These are phyloP conservation scores for Monomorium pharaonis DNA, from an alignment of 1,140 invertebrate species.

Conservation along the genomic window DNA sequence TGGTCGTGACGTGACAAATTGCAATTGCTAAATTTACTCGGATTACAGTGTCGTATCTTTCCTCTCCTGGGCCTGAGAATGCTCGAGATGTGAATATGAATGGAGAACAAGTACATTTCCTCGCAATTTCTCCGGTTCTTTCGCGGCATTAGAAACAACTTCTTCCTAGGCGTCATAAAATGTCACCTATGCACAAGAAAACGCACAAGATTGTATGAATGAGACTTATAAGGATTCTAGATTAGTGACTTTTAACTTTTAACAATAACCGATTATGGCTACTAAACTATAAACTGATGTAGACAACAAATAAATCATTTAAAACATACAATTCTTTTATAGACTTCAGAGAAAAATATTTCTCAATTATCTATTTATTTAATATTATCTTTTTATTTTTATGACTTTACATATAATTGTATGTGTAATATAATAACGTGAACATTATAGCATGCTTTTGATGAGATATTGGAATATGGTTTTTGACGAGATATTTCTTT, in stretches of 20 bases:
- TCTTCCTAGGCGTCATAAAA: slow-evolving; percentile 11
- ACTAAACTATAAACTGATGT: not conserved
- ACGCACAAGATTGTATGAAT: slow-evolving; percentile 47
- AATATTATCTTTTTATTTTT: not conserved
- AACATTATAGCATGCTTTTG: not conserved
- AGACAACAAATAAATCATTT: not conserved
- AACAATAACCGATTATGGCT: not conserved
- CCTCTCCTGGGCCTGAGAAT: not conserved
- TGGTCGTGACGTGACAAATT: slow-evolving; percentile 12
- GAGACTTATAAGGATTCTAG: not conserved
- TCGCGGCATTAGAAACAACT: slow-evolving; percentile 42
- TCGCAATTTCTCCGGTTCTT: slow-evolving; percentile 32
- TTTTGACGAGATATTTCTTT: not conserved
- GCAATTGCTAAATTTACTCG: slow-evolving; percentile 12
- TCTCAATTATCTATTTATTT: not conserved
- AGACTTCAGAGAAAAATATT: not conserved
- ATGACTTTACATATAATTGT: not conserved
- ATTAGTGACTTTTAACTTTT: not conserved
- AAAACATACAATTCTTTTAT: not conserved
- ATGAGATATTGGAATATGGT: not conserved
- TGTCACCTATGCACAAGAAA: slow-evolving; percentile 15
- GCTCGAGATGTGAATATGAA: not conserved
- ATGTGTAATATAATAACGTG: no score
- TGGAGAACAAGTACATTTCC: not conserved
- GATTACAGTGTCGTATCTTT: not conserved